These are phyloP conservation scores for Zaprionus gabonicus DNA, from an alignment of 1,140 invertebrate species.

Conservation along the genomic window DNA sequence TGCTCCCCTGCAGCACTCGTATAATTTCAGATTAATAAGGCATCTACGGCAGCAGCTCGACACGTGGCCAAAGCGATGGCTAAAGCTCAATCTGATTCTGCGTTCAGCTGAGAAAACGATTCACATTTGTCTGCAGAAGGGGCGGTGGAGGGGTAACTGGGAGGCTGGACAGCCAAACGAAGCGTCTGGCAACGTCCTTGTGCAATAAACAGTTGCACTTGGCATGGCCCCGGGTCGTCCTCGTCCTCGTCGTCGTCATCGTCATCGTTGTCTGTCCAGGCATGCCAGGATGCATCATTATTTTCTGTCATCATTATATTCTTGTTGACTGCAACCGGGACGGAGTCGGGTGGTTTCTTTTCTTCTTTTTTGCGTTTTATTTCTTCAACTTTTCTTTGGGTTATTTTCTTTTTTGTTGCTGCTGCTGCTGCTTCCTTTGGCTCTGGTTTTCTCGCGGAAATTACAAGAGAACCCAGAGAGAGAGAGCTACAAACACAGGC, in stretches of 20 bases:
- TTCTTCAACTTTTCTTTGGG: not conserved
- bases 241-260: constrained; percentile 11
- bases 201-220: constrained; percentile 69
- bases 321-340: constrained; percentile 59
- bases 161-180: constrained; percentile 7
- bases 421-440: constrained; percentile 21
- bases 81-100: constrained; percentile 73
- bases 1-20: not conserved
- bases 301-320: constrained; percentile 83
- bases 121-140: constrained; percentile 71
- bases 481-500: constrained; percentile 18
- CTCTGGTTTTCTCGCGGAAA: constrained; percentile 69
- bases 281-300: constrained; percentile 77
- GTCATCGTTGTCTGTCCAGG: constrained; percentile 35
- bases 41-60: constrained; percentile 36
- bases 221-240: constrained; percentile 34
- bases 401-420: constrained; percentile 19
- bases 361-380: not conserved
- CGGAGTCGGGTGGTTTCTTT: constrained; percentile 5
- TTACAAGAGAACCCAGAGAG: constrained; percentile 44
- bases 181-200: constrained; percentile 39
- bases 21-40: constrained; percentile 75
- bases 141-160: not conserved
- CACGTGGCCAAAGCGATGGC: not conserved
- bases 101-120: constrained; percentile 81